Evolutionary conservation across 2,113 vertebrate genomes (phyloP).

Genomic region (Hippocampus barbouri): DNA sequence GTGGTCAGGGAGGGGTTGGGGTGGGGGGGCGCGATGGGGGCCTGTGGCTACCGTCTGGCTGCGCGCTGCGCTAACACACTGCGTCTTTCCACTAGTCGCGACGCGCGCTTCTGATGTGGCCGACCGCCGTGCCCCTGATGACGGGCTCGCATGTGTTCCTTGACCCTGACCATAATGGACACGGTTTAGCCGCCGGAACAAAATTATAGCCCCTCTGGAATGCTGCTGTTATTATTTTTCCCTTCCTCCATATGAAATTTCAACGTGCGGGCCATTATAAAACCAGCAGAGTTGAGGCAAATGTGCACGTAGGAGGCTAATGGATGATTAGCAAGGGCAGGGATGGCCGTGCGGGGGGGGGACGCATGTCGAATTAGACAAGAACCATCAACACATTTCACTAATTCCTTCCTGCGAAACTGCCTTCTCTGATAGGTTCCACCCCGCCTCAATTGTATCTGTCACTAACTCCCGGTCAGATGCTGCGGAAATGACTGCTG

Average conservation of each 20-base stretch:
- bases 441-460: constrained; percentile 10
- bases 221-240: constrained; percentile 78
- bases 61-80: constrained; percentile 66
- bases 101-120: constrained; percentile 74
- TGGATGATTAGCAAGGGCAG: constrained; percentile 39
- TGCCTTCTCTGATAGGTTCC: constrained; percentile 39
- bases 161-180: constrained; percentile 81
- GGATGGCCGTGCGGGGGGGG: constrained; percentile 48
- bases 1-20: constrained; percentile 71
- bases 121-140: constrained; percentile 68
- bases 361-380: constrained; percentile 41
- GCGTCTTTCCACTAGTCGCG: constrained; percentile 71
- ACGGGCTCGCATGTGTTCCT: constrained; percentile 75
- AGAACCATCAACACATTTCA: constrained; percentile 55
- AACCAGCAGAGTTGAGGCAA: constrained; percentile 51
- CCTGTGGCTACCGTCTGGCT: constrained; percentile 64
- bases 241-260: constrained; percentile 71
- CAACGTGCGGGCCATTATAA: constrained; percentile 57
- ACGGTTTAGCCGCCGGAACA: constrained; percentile 77
- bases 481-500: constrained; percentile 28
- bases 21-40: constrained; percentile 59
- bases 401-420: constrained; percentile 52
- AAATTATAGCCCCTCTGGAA: constrained; percentile 79
- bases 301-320: constrained; percentile 57
- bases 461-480: constrained; percentile 32